phyloP scores from a whole-genome alignment of 2,113 vertebrate species.

The Spea multiplicata region DNA sequence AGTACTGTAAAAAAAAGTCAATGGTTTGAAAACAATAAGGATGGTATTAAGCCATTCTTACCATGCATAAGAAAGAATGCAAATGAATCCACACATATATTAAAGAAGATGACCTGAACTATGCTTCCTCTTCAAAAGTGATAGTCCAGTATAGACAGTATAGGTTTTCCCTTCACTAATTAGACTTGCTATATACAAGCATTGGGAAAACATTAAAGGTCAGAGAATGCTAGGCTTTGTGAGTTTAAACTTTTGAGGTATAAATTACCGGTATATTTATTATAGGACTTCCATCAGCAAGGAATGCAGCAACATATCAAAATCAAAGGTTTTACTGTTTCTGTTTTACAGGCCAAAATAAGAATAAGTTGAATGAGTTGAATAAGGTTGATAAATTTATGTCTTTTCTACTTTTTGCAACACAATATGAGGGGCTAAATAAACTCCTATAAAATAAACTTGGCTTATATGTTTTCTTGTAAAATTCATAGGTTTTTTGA shows the following conservation, averaged over 20 bases:
- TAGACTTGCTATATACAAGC: slow-evolving; percentile 17
- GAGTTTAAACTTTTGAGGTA: slow-evolving; percentile 3
- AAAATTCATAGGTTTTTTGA: no score
- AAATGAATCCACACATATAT: slow-evolving; percentile 60
- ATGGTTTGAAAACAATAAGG: slow-evolving; percentile 71
- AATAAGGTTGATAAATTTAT: no score
- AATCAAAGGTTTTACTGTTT: neutral
- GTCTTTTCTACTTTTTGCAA: no score
- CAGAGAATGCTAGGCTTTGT: neutral
- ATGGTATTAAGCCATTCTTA: slow-evolving; percentile 51
- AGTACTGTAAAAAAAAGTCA: slow-evolving; percentile 60
- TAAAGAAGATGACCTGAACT: slow-evolving; percentile 63
- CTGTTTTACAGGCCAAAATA: no score
- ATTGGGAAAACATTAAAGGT: slow-evolving; percentile 24
- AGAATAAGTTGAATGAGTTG: no score
- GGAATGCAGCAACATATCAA: neutral
- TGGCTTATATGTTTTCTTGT: no score
- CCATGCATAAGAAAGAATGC: slow-evolving; percentile 48
- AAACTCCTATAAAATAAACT: no score
- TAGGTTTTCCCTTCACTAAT: slow-evolving; percentile 30
- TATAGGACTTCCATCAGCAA: neutral
- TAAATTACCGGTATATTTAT: slow-evolving; percentile 1
- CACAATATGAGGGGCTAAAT: no score
- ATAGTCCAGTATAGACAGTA: neutral
- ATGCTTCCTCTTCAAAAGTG: slow-evolving; percentile 18